Conservation (phyloP, 1,140 invertebrate species). For the Drosophila ogumai region DNA sequence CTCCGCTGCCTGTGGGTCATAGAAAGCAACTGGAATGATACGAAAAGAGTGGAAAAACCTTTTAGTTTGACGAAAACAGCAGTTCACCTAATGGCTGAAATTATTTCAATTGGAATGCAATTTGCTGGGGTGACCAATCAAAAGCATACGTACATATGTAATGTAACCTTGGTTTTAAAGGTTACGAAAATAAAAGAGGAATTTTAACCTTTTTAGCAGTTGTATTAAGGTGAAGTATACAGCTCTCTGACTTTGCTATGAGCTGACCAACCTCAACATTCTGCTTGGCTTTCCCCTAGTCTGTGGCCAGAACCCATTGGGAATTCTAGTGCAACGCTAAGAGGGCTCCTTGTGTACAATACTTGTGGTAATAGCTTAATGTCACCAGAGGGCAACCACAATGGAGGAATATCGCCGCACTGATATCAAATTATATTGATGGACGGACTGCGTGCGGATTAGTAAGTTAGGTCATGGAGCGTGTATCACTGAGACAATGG, state of each 20-base stretch:
- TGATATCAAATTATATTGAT: slow-evolving; percentile 13
- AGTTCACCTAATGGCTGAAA: slow-evolving; percentile 15
- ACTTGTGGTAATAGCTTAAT: background rate
- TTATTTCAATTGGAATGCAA: slow-evolving; percentile 28
- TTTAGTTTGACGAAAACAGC: slow-evolving; percentile 8
- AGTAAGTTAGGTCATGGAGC: slow-evolving; percentile 75
- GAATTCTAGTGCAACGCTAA: no score
- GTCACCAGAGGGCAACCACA: background rate
- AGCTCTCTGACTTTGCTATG: background rate
- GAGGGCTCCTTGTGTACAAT: background rate
- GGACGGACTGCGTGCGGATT: slow-evolving; percentile 8
- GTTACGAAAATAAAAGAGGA: no score
- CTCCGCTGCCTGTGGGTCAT: slow-evolving; percentile 26
- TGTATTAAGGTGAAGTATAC: background rate
- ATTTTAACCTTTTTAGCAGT: background rate
- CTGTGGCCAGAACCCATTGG: background rate
- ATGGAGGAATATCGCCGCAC: background rate
- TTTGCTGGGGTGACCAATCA: slow-evolving; percentile 2
- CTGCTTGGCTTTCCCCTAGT: background rate
- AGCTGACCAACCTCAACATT: background rate
- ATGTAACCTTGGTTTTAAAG: background rate
- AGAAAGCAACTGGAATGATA: slow-evolving; percentile 24
- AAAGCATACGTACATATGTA: background rate
- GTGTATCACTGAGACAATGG: slow-evolving; percentile 58
- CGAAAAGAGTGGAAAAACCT: background rate